These are phyloP conservation scores for Paguma larvata DNA, from an alignment of 2,797 vertebrate species.

Conservation along the genomic window DNA sequence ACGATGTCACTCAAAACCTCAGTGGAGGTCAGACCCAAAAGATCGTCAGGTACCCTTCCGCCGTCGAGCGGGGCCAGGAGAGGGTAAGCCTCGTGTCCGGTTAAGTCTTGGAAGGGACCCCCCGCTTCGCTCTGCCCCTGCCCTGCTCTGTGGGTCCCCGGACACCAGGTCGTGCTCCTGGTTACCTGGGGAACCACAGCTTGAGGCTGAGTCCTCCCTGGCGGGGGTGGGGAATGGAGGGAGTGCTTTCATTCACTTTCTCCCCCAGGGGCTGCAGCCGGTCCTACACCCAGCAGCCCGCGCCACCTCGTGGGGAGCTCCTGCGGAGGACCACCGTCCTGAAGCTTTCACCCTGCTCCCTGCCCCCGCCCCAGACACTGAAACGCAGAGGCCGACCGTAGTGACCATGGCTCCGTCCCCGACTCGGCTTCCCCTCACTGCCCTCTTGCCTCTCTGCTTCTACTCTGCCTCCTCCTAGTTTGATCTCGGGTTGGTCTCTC, in stretches of 20 bases:
- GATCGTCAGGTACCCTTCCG: neutral
- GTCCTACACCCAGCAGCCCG: neutral
- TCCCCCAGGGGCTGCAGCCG: neutral
- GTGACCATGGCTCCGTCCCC: neutral
- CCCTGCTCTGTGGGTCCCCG: neutral
- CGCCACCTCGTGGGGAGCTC: neutral
- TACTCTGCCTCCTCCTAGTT: neutral
- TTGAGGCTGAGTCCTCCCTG: neutral
- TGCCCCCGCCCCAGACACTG: no score
- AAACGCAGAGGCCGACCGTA: neutral
- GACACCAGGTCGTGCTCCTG: neutral
- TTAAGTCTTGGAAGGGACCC: neutral
- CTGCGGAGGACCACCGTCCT: neutral
- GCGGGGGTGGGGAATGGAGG: neutral
- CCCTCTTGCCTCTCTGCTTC: neutral
- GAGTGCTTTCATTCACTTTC: neutral
- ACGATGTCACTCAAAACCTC: accelerated
- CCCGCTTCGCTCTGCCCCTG: neutral
- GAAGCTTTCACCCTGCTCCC: no score
- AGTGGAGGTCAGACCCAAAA: neutral
- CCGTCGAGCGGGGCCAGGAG: neutral
- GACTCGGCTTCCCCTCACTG: neutral
- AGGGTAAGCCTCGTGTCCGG: neutral
- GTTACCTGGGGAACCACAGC: neutral
- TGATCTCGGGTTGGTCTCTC: no score